Percentiles rank a stretch among this genome's conserved stretches.
Conservation (phyloP, 2,113 vertebrate genomes). For the Oplegnathus fasciatus region DNA sequence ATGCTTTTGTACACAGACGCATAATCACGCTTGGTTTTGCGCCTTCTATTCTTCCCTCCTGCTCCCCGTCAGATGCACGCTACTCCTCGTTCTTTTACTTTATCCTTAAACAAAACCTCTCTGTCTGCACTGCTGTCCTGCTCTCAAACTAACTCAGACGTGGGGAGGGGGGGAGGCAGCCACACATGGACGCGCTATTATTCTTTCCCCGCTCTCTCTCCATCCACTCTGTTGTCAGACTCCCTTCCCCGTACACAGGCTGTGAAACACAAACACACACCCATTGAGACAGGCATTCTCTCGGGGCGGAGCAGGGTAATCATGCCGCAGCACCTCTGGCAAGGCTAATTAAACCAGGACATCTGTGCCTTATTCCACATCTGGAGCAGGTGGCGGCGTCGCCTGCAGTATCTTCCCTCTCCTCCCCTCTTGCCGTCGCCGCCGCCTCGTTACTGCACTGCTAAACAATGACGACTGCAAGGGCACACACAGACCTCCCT, state of each 20-base stretch:
- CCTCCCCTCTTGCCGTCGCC: background rate
- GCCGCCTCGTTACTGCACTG: conserved; percentile 45
- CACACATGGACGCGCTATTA: conserved; percentile 4
- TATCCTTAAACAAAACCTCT: background rate
- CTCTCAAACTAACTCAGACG: background rate
- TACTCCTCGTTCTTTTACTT: background rate
- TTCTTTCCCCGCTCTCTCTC: background rate
- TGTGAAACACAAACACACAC: conserved; percentile 53
- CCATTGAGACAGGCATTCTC: conserved; percentile 58
- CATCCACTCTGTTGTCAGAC: conserved; percentile 47
- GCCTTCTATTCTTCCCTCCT: background rate
- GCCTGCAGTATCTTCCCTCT: conserved; percentile 38
- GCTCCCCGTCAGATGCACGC: background rate
- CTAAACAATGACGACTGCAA: conserved; percentile 64
- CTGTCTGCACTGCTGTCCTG: background rate
- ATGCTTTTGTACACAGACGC: conserved; percentile 23
- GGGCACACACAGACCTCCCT: background rate
- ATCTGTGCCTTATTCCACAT: conserved; percentile 78
- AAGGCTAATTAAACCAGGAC: conserved; percentile 80
- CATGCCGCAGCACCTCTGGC: conserved; percentile 75
- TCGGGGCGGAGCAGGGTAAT: conserved; percentile 71
- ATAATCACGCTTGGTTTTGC: conserved; percentile 29
- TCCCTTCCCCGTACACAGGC: background rate
- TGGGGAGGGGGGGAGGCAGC: background rate
- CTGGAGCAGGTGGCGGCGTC: conserved; percentile 77